A percentile compares a stretch with the other conserved stretches of the same genome.
Evolutionary conservation across 2,797 vertebrate genomes (phyloP).

Genomic region (Octomys mimax): DNA sequence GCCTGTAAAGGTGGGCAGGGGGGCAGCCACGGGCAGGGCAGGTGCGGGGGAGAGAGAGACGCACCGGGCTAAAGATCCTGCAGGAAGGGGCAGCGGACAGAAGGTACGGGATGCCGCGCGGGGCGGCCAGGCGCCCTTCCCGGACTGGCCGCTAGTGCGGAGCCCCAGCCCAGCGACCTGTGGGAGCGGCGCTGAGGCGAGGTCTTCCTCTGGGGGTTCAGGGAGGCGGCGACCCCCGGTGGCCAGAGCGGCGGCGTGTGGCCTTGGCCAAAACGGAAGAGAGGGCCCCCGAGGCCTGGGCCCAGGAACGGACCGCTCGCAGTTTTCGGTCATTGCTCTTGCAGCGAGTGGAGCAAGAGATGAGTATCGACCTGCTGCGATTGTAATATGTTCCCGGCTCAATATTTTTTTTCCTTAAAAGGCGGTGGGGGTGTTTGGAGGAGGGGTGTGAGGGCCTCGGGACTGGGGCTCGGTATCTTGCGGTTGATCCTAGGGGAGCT

Average conservation of each 20-base stretch:
- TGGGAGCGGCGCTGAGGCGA: neutral
- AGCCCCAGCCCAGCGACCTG: neutral
- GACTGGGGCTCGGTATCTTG: slow-evolving; percentile 48
- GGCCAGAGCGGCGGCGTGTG: neutral
- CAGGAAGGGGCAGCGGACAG: neutral
- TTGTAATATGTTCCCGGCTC: slow-evolving; percentile 66
- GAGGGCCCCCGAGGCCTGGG: slow-evolving; percentile 69
- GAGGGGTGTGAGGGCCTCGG: slow-evolving; percentile 56
- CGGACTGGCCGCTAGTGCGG: neutral
- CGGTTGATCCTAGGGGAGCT: slow-evolving; percentile 45
- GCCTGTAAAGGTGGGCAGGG: slow-evolving; percentile 23
- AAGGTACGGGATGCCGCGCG: neutral
- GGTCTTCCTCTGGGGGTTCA: neutral
- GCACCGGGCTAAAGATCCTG: neutral
- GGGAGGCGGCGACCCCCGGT: slow-evolving; percentile 15
- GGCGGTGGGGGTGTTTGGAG: slow-evolving; percentile 72
- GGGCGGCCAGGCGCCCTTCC: neutral
- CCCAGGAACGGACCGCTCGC: slow-evolving; percentile 10
- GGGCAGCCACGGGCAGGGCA: neutral
- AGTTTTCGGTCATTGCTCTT: slow-evolving; percentile 58
- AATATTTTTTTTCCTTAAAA: slow-evolving; percentile 81
- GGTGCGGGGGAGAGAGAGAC: slow-evolving; percentile 44
- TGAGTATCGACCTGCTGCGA: slow-evolving; percentile 72
- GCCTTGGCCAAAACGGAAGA: slow-evolving; percentile 52
- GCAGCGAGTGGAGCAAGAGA: slow-evolving; percentile 65